Conservation (phyloP, 2,797 vertebrate genomes). For the Lagorchestes hirsutus region DNA sequence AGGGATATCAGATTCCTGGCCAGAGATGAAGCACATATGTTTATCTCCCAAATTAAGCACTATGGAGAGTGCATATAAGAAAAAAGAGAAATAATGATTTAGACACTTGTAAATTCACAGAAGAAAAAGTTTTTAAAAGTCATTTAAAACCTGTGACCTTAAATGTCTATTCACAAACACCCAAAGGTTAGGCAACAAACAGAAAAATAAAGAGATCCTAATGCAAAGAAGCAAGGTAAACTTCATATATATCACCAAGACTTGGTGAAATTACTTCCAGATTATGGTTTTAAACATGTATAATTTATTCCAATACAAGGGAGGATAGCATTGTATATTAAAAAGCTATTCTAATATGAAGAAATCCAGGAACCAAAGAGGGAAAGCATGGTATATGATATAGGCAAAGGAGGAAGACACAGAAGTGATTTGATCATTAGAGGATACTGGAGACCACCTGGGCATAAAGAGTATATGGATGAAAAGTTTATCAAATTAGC, state of each 20-base stretch:
- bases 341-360: not conserved
- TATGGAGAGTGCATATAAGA: not conserved
- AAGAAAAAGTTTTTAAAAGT: not conserved
- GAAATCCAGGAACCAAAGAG: not conserved
- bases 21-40: not conserved
- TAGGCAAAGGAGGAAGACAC: not conserved
- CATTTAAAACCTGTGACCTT: too few species aligned
- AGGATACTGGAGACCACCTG: not conserved
- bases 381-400: not conserved
- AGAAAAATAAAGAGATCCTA: not conserved
- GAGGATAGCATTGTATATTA: not conserved
- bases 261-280: not conserved
- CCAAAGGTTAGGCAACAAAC: not conserved
- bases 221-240: not conserved
- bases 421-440: not conserved
- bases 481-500: not conserved
- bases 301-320: not conserved
- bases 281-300: not conserved
- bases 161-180: not conserved
- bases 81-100: not conserved
- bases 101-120: not conserved
- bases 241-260: not conserved
- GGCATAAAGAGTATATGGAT: not conserved
- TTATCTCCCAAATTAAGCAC: not conserved
- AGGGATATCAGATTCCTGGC: not conserved